Conservation (phyloP, 1,140 invertebrate genomes). For the Drosophila mauritiana region DNA sequence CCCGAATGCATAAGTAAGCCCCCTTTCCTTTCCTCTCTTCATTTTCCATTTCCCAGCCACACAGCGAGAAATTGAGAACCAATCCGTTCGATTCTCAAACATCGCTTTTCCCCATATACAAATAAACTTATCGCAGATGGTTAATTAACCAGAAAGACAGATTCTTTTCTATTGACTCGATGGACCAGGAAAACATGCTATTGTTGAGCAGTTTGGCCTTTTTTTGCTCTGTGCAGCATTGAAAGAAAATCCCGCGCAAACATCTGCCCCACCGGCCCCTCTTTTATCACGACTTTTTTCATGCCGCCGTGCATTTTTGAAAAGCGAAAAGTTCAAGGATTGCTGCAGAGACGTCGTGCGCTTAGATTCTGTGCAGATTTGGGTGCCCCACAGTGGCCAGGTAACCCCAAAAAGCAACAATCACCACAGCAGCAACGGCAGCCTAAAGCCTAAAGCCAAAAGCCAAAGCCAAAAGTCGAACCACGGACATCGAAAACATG, state of each 20-base stretch:
- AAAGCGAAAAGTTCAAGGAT: constrained; percentile 79
- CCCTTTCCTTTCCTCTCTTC: not conserved
- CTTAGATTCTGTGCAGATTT: constrained; percentile 70
- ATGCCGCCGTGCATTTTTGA: constrained; percentile 68
- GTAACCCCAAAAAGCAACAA: constrained; percentile 63
- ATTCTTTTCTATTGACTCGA: too few relatives aligned
- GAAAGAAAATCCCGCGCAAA: constrained; percentile 1
- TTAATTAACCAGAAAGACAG: too few relatives aligned
- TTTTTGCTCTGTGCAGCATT: not conserved
- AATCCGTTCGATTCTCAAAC: too few relatives aligned
- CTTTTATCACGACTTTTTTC: constrained; percentile 34
- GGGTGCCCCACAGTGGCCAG: constrained; percentile 50
- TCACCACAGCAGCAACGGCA: constrained; percentile 5
- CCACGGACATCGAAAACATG: constrained; percentile 21
- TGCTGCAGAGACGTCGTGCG: constrained; percentile 59
- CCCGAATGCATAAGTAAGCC: constrained; percentile 62
- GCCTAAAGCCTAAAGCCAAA: constrained; percentile 14
- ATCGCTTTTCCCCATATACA: too few relatives aligned
- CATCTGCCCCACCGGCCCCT: not conserved
- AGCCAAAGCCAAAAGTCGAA: constrained; percentile 18
- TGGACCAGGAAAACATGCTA: too few relatives aligned
- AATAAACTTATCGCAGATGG: too few relatives aligned
- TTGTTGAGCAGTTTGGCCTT: too few relatives aligned
- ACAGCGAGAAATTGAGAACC: too few relatives aligned
- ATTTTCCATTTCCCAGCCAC: not conserved